Evolutionary conservation across 2,797 vertebrate genomes (phyloP), one percentile per base, ranked within the genome.

Genomic region (Chiloscyllium punctatum): DNA sequence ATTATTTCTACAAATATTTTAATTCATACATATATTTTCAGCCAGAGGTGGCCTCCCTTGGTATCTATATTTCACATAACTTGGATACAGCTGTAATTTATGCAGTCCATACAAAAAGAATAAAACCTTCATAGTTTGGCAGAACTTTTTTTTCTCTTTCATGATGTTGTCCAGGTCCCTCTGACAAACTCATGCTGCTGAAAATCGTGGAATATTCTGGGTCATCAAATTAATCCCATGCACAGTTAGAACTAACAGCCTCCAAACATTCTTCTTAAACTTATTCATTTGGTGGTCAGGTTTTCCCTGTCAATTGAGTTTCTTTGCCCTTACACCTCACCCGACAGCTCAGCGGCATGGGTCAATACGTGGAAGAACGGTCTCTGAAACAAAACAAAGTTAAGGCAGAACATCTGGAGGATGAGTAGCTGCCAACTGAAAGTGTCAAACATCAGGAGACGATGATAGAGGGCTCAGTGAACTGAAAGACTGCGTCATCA

Each of bases 401-500:
- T 18, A 57, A 95, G 48, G 4, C 42, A 30, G 68, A 69, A 33
- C 51, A 11, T 72, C 6, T 7, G 69, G 74, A 6, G 5, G 18
- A 9, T 13, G 13, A 74, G 53, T 2, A 27, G 21, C 42, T 42
- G 21, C 18, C 68, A 48, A 30, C 37, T 51, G 9, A 51, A 95
- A 95, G 95, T 7, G 25, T 0, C 57, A 96, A 23, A 88, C 23
- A 23, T 96, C 96, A 98, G 96, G 97, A 13, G 2, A 98, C 97
- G 0, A 96, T 96, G 95, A 99, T 95, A 4, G 98, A 99, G 0
- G 98, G 97, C 0, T 98, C 97, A 0, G 97, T 97, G 97, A 98
- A 98, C 96, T 98, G 96, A 96, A 98, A 99, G 96, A 99, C 77
- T n/a, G 98, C 96, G 0, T 98, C 97, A 23, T 98, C 98, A 0